Base-by-base conservation (phyloP, 2,888 invertebrate genomes). In the Caenorhabditis parvicauda region DNA sequence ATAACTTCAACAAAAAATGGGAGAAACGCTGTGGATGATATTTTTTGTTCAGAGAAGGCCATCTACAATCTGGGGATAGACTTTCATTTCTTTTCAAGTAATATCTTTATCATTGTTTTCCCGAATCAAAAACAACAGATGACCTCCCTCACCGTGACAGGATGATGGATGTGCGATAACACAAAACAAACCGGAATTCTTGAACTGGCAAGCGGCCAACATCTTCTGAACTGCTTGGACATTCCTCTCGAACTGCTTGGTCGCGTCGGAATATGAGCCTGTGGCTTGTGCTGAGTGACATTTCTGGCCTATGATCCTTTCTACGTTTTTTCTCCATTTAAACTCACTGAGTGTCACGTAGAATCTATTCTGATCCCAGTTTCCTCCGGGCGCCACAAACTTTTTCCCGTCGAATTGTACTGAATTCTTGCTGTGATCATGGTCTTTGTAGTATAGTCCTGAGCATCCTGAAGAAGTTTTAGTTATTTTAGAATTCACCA, bases 221-320 rank as follows among this genome's bases (percentile, higher is more conserved):
- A 76, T 72, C 25, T 69, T 60, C 49, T 76, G 72, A n/a, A 76
- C 76, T 1, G 69, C 64, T 44, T 69, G 72, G 32, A 76, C 76
- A 27, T 67, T 70, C 28, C 65, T 67, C 54, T 76, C 76, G 38
- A 76, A 76, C 32, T 72, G 70, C 50, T 76, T 76, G 17, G 74
- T 63, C 28, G 76, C 76, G 17, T 64, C 69, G 22, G 68, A 70
- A 46, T 76, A 76, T 22, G 58, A 59, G 2, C 49, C 42, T 3
- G 45, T 38, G 48, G 70, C 71, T 50, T 69, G 54, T 0, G 70
- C 70, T 17, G 62, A 44, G 29, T 67, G 67, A 56, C 66, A 71
- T 47, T 60, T 55, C 43, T 67, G 68, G 25, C 66, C 70, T 67
- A 22, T 38, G 49, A 29, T 14, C 19, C n/a, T 49, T 17, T 17